Evolutionary conservation across 2,797 vertebrate species (phyloP).

Genomic region (Pipistrellus nathusii): DNA sequence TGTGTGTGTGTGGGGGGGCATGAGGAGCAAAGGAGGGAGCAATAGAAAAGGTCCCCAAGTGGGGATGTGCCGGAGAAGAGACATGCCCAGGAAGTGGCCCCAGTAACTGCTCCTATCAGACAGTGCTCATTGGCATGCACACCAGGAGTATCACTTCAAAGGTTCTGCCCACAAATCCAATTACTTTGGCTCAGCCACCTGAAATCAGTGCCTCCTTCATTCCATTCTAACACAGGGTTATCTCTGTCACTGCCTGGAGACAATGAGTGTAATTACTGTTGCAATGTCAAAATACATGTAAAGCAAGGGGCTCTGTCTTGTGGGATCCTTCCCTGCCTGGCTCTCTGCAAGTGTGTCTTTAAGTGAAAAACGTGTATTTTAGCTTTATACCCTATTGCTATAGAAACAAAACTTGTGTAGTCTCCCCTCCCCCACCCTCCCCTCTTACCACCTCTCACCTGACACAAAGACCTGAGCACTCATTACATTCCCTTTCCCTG

Average conservation of each 20-base stretch:
- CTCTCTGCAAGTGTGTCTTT: conserved; percentile 25
- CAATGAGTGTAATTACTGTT: neutral
- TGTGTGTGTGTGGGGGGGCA: too few relatives aligned
- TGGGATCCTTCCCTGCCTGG: neutral
- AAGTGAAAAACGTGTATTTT: conserved; percentile 53
- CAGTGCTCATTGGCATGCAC: neutral
- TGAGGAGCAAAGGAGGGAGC: neutral
- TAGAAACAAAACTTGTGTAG: conserved; percentile 59
- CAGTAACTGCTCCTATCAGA: neutral
- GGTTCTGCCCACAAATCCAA: neutral
- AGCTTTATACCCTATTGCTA: conserved; percentile 56
- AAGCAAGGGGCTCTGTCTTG: conserved; percentile 15
- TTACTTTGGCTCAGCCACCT: neutral
- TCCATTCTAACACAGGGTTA: neutral
- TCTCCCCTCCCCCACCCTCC: neutral
- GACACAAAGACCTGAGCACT: conserved; percentile 65
- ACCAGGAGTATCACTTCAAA: neutral
- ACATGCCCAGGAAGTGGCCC: neutral
- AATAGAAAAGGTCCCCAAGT: neutral
- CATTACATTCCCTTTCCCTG: conserved; percentile 59
- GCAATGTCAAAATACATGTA: conserved; percentile 33
- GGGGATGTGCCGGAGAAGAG: neutral
- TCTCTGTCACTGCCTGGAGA: conserved; percentile 14
- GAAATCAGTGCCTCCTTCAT: conserved; percentile 1
- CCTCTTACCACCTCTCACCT: conserved; percentile 2